A percentile compares a stretch with the other conserved stretches of the same genome.
Evolutionary conservation across 2,888 invertebrate genomes (phyloP).

Genomic region (Xestia xanthographa): DNA sequence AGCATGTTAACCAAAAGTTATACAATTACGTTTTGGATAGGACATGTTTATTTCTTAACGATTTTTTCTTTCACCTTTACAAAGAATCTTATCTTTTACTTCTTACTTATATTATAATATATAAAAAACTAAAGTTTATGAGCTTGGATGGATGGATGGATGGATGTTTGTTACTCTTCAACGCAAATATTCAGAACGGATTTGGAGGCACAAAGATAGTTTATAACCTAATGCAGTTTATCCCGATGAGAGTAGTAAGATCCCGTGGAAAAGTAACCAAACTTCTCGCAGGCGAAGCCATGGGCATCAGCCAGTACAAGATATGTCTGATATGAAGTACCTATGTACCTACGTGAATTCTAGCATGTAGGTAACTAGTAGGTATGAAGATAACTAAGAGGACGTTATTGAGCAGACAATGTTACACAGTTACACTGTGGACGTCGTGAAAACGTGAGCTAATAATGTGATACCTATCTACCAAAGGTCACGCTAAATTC

Average conservation of each 20-base stretch:
- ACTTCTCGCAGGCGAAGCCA: not conserved
- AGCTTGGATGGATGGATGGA: not conserved
- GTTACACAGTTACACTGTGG: not conserved
- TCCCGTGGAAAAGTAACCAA: not conserved
- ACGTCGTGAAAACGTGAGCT: not conserved
- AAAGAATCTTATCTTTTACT: not conserved
- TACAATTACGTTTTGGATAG: not conserved
- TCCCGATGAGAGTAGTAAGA: not conserved
- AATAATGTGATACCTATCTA: not conserved
- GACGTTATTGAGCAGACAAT: conserved; percentile 3
- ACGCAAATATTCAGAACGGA: not conserved
- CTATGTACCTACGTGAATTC: not conserved
- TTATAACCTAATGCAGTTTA: not conserved
- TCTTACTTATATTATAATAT: too few relatives aligned
- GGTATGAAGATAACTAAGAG: not conserved
- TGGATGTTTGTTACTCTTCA: not conserved
- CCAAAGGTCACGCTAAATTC: conserved; percentile 17
- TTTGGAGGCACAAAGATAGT: not conserved
- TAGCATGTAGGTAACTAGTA: not conserved
- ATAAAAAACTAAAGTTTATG: not conserved
- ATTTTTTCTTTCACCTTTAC: not conserved
- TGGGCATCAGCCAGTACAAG: not conserved
- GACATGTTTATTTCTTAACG: too few relatives aligned
- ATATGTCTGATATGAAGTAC: not conserved
- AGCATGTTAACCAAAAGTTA: too few relatives aligned